Evolutionary conservation across 2,113 vertebrate genomes (phyloP).

Genomic region (Antechinus stuartii): DNA sequence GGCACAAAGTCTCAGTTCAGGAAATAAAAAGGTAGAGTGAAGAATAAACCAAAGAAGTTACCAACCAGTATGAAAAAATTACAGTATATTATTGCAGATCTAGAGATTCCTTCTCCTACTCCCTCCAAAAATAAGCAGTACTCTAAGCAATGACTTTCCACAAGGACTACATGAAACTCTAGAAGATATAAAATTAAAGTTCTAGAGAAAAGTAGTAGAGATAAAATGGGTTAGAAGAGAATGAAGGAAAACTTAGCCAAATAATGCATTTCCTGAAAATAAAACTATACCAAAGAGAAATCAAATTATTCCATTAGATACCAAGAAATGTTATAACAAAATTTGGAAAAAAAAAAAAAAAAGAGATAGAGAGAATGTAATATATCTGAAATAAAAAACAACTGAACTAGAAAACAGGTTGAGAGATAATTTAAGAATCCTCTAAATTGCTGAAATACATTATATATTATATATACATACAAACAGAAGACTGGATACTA

Average conservation of each 20-base stretch:
- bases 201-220: background rate
- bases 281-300: no score
- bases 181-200: background rate
- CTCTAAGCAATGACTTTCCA: background rate
- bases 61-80: background rate
- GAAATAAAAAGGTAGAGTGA: background rate
- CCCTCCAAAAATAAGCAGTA: background rate
- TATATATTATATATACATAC: no score
- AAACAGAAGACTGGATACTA: background rate
- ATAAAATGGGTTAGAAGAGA: background rate
- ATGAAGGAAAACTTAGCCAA: background rate
- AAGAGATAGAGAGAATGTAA: background rate
- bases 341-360: background rate
- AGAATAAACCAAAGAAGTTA: background rate
- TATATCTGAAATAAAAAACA: background rate
- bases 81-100: background rate
- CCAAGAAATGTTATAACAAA: background rate
- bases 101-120: background rate
- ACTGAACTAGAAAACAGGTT: background rate
- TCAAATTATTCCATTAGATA: no score
- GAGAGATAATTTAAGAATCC: background rate
- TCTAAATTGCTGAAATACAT: background rate
- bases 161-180: background rate
- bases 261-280: no score
- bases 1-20: background rate